A percentile compares a stretch with the other conserved stretches of the same genome.
Conservation (phyloP, 2,113 vertebrate genomes). For the Toxotes jaculatrix region DNA sequence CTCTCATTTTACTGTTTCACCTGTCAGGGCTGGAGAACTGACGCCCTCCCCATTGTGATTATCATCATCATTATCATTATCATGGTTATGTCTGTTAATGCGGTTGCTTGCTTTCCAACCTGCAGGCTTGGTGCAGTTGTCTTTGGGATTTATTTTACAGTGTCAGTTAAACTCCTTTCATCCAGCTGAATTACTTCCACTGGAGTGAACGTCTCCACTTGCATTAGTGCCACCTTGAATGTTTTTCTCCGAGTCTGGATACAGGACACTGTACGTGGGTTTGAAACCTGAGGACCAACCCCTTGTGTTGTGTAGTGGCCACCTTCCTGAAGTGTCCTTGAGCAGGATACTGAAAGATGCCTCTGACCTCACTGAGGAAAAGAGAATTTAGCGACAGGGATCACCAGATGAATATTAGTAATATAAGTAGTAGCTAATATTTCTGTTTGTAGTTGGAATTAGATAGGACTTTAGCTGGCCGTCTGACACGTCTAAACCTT, state of each 20-base stretch:
- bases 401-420: not conserved
- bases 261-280: not conserved
- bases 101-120: not conserved
- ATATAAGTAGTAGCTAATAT: not conserved
- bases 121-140: not conserved
- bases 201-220: not conserved
- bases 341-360: not conserved
- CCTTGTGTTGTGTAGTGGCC: not conserved
- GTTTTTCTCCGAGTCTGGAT: not conserved
- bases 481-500: not conserved
- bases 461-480: not conserved
- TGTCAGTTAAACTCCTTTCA: conserved; percentile 7
- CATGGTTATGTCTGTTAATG: not conserved
- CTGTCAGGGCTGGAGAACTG: not conserved
- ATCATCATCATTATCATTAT: not conserved
- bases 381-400: not conserved
- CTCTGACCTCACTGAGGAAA: not conserved
- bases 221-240: conserved; percentile 15
- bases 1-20: too few species aligned
- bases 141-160: conserved; percentile 13
- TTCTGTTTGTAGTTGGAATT: not conserved
- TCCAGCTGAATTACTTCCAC: conserved; percentile 14
- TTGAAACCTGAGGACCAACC: not conserved
- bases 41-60: not conserved
- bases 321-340: not conserved